Base-by-base conservation (phyloP, 2,797 vertebrate species). In the Muscicapa comitata region DNA sequence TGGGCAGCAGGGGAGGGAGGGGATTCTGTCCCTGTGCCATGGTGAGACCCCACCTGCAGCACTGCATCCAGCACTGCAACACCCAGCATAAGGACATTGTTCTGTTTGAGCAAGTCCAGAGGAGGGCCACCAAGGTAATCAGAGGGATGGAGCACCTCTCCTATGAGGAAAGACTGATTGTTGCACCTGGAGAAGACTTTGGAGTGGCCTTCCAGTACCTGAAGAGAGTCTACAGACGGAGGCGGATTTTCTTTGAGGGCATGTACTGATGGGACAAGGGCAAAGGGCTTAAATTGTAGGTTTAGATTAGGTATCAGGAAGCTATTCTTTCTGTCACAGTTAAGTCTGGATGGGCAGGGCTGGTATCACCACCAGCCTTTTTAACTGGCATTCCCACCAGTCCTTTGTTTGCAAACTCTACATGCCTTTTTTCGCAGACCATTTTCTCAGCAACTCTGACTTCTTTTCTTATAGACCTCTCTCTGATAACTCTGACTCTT, bases 51-150 rank as follows among this genome's bases (percentile, higher is more conserved):
- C 29, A 68, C 19, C 24, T 38, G 28, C 2, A 45, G 8, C 1
- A 7, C 13, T 53, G n/a, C 33, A 76, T 20, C 37, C 54, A 45
- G 33, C 13, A 45, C 54, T 51, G 37, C 6, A 18, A 5, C 31
- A 53, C 4, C 17, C 10, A 51, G n/a, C 15, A 75, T 4, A 75
- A 10, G 10, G 12, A 50, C 8, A 51, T 18, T 0, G 4, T 4
- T 4, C 37, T 43, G 14, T 4, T 26, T 8, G 17, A 43, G 8
- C 2, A 7, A 35, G 17, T 51, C 35, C 21, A 51, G 15, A 21
- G n/a, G 9, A 51, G 18, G 9, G 7, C 12, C 37, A n/a, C 17
- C 26, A 37, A 37, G 37, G 31, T 66, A 17, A 51, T 51, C 15
- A 66, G 37, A 75, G 45, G 53, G 23, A 23, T 37, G 11, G 18